Conservation (phyloP, 1,140 invertebrate genomes). For the Leucophenga varia region DNA sequence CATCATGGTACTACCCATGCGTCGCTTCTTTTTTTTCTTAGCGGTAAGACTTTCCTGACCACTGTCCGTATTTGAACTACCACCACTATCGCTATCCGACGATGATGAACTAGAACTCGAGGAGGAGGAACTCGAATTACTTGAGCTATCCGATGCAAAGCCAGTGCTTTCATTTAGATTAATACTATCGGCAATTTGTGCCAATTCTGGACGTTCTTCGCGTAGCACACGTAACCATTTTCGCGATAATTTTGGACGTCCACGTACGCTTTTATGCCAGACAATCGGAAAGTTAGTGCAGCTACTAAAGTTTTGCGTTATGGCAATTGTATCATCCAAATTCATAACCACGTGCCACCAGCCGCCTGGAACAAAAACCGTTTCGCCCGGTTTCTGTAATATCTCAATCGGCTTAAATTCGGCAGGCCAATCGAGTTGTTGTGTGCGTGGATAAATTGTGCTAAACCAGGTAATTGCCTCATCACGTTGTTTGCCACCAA, state of each 20-base stretch:
- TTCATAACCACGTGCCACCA: slow-evolving; percentile 99
- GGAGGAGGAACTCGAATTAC: slow-evolving; percentile 85
- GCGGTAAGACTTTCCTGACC: slow-evolving; percentile 86
- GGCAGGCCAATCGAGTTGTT: slow-evolving; percentile 84
- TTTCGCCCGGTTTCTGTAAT: slow-evolving; percentile 95
- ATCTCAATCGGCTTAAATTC: slow-evolving; percentile 94
- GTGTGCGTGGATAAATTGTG: slow-evolving; percentile 93
- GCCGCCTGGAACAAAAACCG: slow-evolving; percentile 96
- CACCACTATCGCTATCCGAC: slow-evolving; percentile 60
- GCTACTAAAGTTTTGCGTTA: slow-evolving; percentile 98
- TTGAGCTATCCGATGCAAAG: slow-evolving; percentile 91
- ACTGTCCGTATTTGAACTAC: slow-evolving; percentile 65
- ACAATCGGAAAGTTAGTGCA: slow-evolving; percentile 94
- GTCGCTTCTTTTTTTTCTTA: slow-evolving; percentile 82
- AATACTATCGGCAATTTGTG: slow-evolving; percentile 79
- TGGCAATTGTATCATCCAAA: slow-evolving; percentile 91
- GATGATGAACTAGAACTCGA: slow-evolving; percentile 67
- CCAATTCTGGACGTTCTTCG: slow-evolving; percentile 79
- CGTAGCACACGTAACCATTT: slow-evolving; percentile 77
- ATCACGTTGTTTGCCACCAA: slow-evolving; percentile 94
- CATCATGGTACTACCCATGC: slow-evolving; percentile 45
- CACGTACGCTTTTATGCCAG: slow-evolving; percentile 97
- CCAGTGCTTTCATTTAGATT: slow-evolving; percentile 86
- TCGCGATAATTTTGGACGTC: slow-evolving; percentile 89
- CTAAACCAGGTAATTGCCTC: slow-evolving; percentile 99